These are phyloP conservation scores for Pterophyllum scalare DNA, from an alignment of 2,113 vertebrate genomes.

Conservation along the genomic window DNA sequence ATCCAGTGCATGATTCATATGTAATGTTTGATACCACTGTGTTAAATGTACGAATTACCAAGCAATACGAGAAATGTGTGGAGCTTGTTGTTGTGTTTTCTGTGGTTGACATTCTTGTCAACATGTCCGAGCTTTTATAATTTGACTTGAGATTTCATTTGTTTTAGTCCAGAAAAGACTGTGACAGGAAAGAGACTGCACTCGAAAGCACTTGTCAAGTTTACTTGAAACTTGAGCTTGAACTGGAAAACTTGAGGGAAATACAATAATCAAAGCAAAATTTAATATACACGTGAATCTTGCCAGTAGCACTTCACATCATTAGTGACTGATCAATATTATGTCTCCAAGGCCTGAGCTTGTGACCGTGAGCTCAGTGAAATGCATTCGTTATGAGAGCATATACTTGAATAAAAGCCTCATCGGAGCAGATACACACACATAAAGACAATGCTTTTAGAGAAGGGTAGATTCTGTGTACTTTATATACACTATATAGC, in stretches of 20 bases:
- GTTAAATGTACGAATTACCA: slow-evolving; percentile 7
- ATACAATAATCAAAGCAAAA: slow-evolving; percentile 50
- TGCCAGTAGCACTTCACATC: slow-evolving; percentile 50
- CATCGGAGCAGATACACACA: not conserved
- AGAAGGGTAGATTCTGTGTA: not conserved
- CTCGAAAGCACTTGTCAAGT: not conserved
- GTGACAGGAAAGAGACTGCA: not conserved
- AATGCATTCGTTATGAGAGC: slow-evolving; percentile 28
- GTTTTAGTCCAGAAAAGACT: not conserved
- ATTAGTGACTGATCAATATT: slow-evolving; percentile 63
- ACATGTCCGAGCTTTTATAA: not conserved
- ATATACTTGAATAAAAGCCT: slow-evolving; percentile 8
- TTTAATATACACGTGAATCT: slow-evolving; percentile 46
- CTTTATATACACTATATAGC: too few relatives aligned
- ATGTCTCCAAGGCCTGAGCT: slow-evolving; percentile 31
- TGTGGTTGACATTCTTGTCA: not conserved
- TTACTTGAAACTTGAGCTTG: slow-evolving; percentile 23
- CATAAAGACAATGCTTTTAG: not conserved
- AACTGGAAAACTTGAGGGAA: slow-evolving; percentile 20
- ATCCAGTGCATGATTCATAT: slow-evolving; percentile 26
- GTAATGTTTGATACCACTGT: slow-evolving; percentile 6
- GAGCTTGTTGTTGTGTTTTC: not conserved
- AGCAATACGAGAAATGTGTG: not conserved
- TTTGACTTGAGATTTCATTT: not conserved
- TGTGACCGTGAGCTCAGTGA: slow-evolving; percentile 29